phyloP scores from a whole-genome alignment of 2,797 vertebrate species.

The Tenualosa thibaudeaui region DNA sequence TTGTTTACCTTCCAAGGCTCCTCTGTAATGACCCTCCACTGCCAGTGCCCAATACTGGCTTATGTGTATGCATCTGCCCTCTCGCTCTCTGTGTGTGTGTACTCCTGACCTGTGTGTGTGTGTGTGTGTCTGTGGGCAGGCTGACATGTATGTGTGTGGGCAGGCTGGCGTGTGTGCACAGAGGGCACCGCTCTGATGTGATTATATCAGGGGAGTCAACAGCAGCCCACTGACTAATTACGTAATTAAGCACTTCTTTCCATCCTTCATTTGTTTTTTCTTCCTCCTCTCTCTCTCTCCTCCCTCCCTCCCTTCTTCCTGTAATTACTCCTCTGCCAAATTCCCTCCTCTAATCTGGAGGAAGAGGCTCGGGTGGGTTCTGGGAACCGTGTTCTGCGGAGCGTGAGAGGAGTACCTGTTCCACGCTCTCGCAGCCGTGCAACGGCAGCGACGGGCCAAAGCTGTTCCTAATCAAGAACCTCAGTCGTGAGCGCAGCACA shows the following conservation, averaged over 20 bases:
- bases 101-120: background rate
- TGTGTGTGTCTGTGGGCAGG: background rate
- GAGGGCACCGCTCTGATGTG: slow-evolving; percentile 10
- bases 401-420: slow-evolving; percentile 22
- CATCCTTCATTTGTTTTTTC: background rate
- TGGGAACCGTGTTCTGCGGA: background rate
- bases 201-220: slow-evolving; percentile 25
- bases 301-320: background rate
- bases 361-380: slow-evolving; percentile 6
- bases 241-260: background rate
- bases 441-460: background rate
- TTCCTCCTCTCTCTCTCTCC: background rate
- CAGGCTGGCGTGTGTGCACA: background rate
- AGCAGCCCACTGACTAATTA: slow-evolving; percentile 10
- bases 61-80: background rate
- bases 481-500: background rate
- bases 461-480: slow-evolving; percentile 21
- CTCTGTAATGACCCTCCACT: background rate
- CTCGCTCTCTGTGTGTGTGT: background rate
- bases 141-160: background rate
- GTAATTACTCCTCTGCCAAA: slow-evolving; percentile 19
- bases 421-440: background rate
- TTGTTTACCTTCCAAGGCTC: background rate
- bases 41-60: background rate
- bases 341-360: background rate